Conservation (phyloP, 1,140 invertebrate species). For the Heliconius himera region DNA sequence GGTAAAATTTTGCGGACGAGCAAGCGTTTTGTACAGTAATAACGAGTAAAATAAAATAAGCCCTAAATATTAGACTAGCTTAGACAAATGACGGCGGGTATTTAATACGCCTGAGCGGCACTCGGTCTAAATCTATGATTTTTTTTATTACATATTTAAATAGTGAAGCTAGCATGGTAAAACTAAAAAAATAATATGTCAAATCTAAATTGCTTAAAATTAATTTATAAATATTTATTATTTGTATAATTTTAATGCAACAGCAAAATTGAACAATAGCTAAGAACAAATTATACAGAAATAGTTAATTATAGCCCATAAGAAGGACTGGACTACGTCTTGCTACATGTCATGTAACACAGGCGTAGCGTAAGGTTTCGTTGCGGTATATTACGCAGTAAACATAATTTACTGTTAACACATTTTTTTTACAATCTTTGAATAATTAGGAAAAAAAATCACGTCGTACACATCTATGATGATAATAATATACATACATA, state of each 20-base stretch:
- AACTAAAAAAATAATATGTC: background rate
- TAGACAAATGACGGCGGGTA: constrained; percentile 61
- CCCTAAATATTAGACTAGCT: constrained; percentile 68
- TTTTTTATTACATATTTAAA: background rate
- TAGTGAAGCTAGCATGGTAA: background rate
- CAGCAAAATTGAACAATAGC: background rate
- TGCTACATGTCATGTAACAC: background rate
- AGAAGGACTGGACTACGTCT: background rate
- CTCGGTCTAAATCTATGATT: constrained; percentile 48
- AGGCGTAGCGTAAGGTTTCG: background rate
- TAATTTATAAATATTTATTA: background rate
- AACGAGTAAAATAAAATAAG: constrained; percentile 70
- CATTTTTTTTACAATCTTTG: background rate
- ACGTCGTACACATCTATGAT: background rate
- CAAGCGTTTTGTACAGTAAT: constrained; percentile 80
- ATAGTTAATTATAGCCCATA: background rate
- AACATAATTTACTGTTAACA: background rate
- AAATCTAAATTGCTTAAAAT: background rate
- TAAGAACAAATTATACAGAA: constrained; percentile 2
- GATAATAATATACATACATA: background rate
- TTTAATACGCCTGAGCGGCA: constrained; percentile 51
- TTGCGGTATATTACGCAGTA: background rate
- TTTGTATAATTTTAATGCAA: background rate
- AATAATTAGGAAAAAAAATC: background rate
- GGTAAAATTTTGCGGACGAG: constrained; percentile 73